phyloP scores from a whole-genome alignment of 2,797 vertebrate genomes.

The Crypturellus tataupa region DNA sequence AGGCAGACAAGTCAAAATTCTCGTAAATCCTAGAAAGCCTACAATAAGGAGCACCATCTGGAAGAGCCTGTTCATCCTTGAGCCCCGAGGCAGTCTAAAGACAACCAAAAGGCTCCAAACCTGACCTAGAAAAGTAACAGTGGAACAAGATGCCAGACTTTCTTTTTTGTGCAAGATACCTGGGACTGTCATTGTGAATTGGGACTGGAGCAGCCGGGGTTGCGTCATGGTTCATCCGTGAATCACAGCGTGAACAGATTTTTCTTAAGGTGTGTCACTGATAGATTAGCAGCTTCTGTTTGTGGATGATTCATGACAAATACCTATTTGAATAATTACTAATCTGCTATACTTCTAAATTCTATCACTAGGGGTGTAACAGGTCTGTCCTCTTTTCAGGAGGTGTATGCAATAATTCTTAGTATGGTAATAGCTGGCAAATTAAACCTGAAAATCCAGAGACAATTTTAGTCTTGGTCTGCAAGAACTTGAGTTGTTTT shows the following conservation, averaged over 20 bases:
- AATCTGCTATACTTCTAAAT: neutral
- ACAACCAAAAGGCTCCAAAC: neutral
- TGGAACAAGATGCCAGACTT: neutral
- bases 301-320: neutral
- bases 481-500: neutral
- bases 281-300: slow-evolving; percentile 17
- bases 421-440: neutral
- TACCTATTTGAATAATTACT: slow-evolving; percentile 13
- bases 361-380: neutral
- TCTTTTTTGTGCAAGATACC: neutral
- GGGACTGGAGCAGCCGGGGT: neutral
- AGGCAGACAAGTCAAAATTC: neutral
- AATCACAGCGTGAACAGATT: neutral
- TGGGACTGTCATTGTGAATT: neutral
- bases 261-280: slow-evolving; percentile 11
- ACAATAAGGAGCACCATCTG: neutral
- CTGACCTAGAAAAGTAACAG: slow-evolving; percentile 8
- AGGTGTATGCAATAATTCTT: neutral
- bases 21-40: neutral
- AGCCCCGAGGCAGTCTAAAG: neutral
- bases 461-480: neutral
- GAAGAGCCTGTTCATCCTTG: neutral
- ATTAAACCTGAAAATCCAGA: slow-evolving; percentile 2
- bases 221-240: neutral
- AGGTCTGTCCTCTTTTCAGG: neutral